Evolutionary conservation across 92 coral and sea anemone genomes (phyloP).

Genomic region (Scolanthus callimorphus): DNA sequence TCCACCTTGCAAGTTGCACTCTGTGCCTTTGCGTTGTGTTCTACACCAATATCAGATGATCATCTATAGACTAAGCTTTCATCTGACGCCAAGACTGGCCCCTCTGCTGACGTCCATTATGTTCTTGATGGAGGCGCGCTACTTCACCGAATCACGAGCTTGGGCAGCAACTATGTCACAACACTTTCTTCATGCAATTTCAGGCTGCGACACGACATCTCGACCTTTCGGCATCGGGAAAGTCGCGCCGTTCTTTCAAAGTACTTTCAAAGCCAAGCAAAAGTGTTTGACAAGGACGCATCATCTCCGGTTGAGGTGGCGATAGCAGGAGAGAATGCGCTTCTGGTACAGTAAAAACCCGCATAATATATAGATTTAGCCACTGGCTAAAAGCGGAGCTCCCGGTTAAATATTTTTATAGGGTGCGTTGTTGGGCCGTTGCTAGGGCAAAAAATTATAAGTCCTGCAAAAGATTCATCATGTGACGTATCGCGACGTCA

Average conservation of each 20-base stretch:
- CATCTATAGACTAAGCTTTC: background rate
- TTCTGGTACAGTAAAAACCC: no score
- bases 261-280: conserved; percentile 12
- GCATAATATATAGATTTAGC: no score
- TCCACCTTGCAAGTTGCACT: no score
- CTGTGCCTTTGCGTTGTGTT: no score
- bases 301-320: no score
- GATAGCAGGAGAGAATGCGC: no score
- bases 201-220: conserved; percentile 18
- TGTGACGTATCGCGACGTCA: no score
- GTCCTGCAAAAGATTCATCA: no score
- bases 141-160: conserved; percentile 10
- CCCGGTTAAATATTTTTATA: no score
- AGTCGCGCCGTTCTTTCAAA: background rate
- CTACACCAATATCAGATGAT: background rate
- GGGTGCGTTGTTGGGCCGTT: no score
- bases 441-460: no score
- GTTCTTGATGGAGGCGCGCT: conserved; percentile 11
- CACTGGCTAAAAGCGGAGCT: no score
- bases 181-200: conserved; percentile 17
- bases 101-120: background rate
- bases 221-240: conserved; percentile 4
- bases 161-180: background rate
- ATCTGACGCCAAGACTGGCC: conserved; percentile 1
- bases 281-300: background rate